Base-by-base conservation (phyloP, 64 coral and sea anemone genomes). In the Pocillopora damicornis region DNA sequence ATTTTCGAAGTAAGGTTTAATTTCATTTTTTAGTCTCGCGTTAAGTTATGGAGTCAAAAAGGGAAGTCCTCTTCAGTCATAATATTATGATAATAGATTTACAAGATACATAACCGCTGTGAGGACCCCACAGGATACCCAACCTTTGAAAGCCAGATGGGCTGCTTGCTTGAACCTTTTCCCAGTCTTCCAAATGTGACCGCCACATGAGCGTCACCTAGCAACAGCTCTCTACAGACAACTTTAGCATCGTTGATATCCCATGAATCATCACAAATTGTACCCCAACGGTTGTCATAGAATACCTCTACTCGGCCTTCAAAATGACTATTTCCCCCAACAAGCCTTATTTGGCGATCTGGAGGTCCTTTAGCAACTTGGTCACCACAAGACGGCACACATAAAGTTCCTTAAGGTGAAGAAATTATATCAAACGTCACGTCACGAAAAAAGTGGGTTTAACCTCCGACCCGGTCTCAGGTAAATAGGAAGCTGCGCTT, bases 181-280 rank as follows among this genome's bases (percentile, higher is more conserved):
- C 90, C 90, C 62, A 92, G 23, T 61, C 60, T 78, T 25, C 82
- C 90, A 17, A 57, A 35, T 25, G 26, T 62, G 35, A 92, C 75
- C 2, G 90, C 83, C 51, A 59, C 88, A 35, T 42, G 42, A 9
- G 94, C 94, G 11, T 93, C 63, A 17, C 94, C 94, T 15, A 97
- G 35, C 94, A 93, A 88, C 62, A 97, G 67, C 63, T 97, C 94
- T 35, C 91, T 61, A 18, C 94, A 97, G 3, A 93, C 78, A 57
- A 93, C 94, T 11, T 63, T 78, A 12, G 94, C 94, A 61, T 89
- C 88, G 35, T 83, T 89, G 12, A 93, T 97, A 76, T 93, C 91
- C 91, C 91, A 97, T 13, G 63, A 84, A 66, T 97, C 94, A 22
- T 97, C 94, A 42, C 94, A 97, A 79, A 97, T 72, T 11, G 94